Conservation (phyloP, 2,797 vertebrate genomes). For the Borostomias antarcticus region DNA sequence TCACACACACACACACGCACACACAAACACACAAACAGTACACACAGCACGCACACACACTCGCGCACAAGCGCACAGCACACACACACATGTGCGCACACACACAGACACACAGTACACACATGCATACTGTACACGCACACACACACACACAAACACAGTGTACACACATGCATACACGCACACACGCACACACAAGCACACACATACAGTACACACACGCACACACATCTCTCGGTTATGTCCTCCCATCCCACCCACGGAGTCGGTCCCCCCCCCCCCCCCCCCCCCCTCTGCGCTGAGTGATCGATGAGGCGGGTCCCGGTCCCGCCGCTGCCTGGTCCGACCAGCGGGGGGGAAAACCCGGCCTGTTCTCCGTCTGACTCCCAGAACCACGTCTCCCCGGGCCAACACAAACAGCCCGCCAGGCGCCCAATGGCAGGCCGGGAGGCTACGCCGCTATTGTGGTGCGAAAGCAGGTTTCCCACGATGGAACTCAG, state of each 20-base stretch:
- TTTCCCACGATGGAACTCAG: conserved; percentile 70
- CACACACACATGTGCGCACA: conserved; percentile 6
- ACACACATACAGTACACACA: conserved; percentile 30
- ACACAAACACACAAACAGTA: no score
- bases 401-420: conserved; percentile 74
- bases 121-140: conserved; percentile 8
- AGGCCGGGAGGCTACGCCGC: conserved; percentile 46
- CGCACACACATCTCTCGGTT: conserved; percentile 54
- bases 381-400: conserved; percentile 67
- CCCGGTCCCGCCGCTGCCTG: conserved; percentile 47
- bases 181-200: conserved; percentile 1
- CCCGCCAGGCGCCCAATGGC: conserved; percentile 58
- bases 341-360: conserved; percentile 25
- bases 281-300: conserved; percentile 56
- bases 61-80: neutral
- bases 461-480: conserved; percentile 65
- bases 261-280: conserved; percentile 62
- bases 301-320: conserved; percentile 71
- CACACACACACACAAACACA: conserved; percentile 23
- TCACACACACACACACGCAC: conserved; percentile 15
- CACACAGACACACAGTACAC: conserved; percentile 2
- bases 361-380: conserved; percentile 57
- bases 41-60: neutral
- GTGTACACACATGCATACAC: conserved; percentile 10
- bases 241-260: conserved; percentile 64